Conservation (phyloP, 2,888 invertebrate species). For the Sussaba pulchella region DNA sequence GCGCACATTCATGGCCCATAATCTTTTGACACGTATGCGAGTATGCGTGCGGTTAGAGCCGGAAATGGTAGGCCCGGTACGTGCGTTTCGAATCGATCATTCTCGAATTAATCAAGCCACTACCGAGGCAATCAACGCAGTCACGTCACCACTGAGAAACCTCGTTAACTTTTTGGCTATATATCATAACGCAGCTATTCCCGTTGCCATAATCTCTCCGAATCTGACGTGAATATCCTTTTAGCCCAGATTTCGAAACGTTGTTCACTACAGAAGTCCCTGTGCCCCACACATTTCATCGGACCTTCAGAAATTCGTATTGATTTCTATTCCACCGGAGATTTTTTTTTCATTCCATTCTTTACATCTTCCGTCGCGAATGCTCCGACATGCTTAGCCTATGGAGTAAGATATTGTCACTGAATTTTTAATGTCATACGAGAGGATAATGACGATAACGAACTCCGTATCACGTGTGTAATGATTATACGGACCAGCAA, state of each 20-base stretch:
- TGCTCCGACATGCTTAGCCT: conserved; percentile 7
- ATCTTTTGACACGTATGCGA: conserved; percentile 34
- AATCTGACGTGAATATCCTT: background rate
- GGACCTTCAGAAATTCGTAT: background rate
- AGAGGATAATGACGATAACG: conserved; percentile 16
- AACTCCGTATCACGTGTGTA: conserved; percentile 5
- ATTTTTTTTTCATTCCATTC: background rate
- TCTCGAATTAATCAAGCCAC: conserved; percentile 45
- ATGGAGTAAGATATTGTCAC: conserved; percentile 39
- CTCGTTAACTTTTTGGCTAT: conserved; percentile 29
- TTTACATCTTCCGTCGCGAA: background rate
- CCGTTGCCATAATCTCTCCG: too few species aligned
- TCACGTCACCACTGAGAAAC: conserved; percentile 50
- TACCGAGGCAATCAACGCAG: conserved; percentile 51
- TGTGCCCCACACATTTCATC: background rate
- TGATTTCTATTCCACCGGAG: conserved; percentile 4
- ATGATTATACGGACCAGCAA: conserved; percentile 7
- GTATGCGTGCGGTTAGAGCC: conserved; percentile 1
- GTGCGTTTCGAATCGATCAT: conserved; percentile 51
- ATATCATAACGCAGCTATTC: too few species aligned
- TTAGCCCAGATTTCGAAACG: background rate
- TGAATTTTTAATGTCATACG: conserved; percentile 31
- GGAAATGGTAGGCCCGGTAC: conserved; percentile 14
- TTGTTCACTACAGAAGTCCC: background rate
- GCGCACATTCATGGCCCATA: conserved; percentile 52